Conservation (phyloP, 2,888 invertebrate genomes). For the Halictus ligatus region DNA sequence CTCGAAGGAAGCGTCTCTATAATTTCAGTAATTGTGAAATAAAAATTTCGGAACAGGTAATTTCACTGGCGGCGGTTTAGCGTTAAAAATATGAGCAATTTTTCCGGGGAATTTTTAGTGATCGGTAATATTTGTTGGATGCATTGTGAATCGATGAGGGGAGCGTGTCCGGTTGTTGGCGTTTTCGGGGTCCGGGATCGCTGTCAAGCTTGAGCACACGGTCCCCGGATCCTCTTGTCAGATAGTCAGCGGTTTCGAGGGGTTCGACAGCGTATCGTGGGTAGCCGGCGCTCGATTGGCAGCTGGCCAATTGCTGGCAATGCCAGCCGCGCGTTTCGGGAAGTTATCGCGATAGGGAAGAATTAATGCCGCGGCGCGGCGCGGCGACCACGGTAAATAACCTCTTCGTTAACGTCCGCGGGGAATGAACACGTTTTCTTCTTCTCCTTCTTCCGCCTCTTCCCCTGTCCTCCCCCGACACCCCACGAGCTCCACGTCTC, state of each 20-base stretch:
- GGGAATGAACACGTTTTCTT: conserved; percentile 58
- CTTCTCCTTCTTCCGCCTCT: conserved; percentile 26
- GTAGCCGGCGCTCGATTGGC: conserved; percentile 68
- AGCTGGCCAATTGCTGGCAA: conserved; percentile 75
- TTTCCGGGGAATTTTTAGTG: not conserved
- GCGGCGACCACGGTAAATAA: conserved; percentile 62
- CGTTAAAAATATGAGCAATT: no score
- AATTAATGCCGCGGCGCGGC: conserved; percentile 60
- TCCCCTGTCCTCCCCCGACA: not conserved
- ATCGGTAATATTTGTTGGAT: not conserved
- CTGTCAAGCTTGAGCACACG: not conserved
- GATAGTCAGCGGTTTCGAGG: conserved; percentile 41
- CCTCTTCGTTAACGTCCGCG: conserved; percentile 62
- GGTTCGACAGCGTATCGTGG: conserved; percentile 58
- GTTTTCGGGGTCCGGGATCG: not conserved
- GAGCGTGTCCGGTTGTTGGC: not conserved
- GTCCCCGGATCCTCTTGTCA: conserved; percentile 37
- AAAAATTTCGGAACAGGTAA: no score
- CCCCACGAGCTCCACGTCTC: not conserved
- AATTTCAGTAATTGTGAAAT: no score
- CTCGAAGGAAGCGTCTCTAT: no score
- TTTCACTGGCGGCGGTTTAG: no score
- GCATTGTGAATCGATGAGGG: not conserved
- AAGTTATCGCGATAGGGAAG: conserved; percentile 66
- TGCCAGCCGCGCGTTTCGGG: conserved; percentile 60